Evolutionary conservation across 2,797 vertebrate genomes (phyloP).

Genomic region (Varecia variegata): DNA sequence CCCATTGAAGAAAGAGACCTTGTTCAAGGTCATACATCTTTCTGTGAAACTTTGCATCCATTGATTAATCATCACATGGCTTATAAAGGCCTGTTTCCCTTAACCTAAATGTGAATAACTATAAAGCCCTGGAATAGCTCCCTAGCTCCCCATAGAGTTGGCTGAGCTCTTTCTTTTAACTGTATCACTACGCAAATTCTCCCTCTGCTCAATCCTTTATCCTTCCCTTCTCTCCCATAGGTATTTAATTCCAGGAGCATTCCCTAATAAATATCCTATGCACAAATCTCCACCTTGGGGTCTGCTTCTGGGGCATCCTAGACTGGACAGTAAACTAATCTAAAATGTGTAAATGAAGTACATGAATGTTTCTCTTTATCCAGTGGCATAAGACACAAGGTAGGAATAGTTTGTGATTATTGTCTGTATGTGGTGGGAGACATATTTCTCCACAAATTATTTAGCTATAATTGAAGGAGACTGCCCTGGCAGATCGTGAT

Average conservation of each 20-base stretch:
- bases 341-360: not conserved
- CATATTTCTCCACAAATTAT: not conserved
- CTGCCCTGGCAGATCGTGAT: not conserved
- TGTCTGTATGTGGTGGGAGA: not conserved
- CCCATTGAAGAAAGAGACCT: not conserved
- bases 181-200: not conserved
- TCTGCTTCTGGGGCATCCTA: not conserved
- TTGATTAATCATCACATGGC: not conserved
- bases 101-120: not conserved
- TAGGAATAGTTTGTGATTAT: not conserved
- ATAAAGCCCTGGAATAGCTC: not conserved
- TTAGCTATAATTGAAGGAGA: not conserved
- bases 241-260: not conserved
- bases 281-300: not conserved
- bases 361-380: not conserved
- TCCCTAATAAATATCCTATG: not conserved
- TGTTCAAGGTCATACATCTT: not conserved
- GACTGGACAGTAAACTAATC: not conserved
- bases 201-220: not conserved
- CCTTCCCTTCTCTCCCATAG: not conserved
- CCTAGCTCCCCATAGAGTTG: not conserved
- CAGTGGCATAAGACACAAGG: not conserved
- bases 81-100: not conserved
- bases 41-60: not conserved
- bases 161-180: not conserved